Conservation (phyloP, 1,140 invertebrate species). For the Diorhabda sublineata region DNA sequence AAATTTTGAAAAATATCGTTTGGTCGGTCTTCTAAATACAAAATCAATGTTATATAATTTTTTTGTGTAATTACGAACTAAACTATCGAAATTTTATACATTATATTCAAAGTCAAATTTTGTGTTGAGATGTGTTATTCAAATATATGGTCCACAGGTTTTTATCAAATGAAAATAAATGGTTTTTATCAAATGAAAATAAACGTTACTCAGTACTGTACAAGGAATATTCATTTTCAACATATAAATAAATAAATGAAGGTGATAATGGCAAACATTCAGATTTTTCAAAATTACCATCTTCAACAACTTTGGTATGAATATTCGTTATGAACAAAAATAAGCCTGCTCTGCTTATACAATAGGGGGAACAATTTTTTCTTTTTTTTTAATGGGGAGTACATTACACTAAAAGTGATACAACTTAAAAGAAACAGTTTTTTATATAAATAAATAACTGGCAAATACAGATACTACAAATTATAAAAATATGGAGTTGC, state of each 20-base stretch:
- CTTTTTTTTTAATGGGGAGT: conserved; percentile 9
- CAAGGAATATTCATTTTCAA: conserved; percentile 2
- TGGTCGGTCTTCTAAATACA: too few species aligned
- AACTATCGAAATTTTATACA: too few species aligned
- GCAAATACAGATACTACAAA: conserved; percentile 10
- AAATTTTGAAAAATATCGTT: too few species aligned
- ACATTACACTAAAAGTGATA: conserved; percentile 28
- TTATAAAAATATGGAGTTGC: not conserved
- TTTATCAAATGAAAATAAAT: too few species aligned
- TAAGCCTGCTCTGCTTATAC: conserved; percentile 45
- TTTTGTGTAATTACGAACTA: too few species aligned
- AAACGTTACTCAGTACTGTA: not conserved
- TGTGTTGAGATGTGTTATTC: too few species aligned
- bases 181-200: too few species aligned
- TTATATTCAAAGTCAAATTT: too few species aligned
- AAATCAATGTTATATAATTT: too few species aligned
- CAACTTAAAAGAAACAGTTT: conserved; percentile 30
- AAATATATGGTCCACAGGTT: too few species aligned
- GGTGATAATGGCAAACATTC: not conserved
- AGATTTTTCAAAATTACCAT: not conserved
- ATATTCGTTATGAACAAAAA: conserved; percentile 24
- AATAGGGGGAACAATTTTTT: conserved; percentile 31
- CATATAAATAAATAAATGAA: conserved; percentile 8
- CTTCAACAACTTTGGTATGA: conserved; percentile 22
- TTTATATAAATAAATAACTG: conserved; percentile 28